These are phyloP conservation scores for Eulacestoma nigropectus DNA, from an alignment of 2,113 vertebrate genomes.

Conservation along the genomic window DNA sequence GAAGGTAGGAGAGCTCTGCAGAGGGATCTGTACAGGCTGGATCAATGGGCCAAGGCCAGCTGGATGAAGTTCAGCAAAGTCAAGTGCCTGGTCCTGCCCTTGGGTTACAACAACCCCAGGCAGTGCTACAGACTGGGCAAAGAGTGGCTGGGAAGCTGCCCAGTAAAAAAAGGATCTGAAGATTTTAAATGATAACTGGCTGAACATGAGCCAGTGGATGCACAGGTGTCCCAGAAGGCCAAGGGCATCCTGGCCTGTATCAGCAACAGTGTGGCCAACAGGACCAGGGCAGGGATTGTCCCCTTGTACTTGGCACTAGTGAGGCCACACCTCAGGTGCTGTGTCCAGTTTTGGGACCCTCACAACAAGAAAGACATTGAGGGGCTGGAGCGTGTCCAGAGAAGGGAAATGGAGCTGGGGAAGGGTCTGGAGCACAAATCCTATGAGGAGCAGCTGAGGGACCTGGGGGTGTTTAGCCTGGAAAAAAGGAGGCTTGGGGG, in stretches of 20 bases:
- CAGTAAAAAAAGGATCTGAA: neutral
- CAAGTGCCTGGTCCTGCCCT: neutral
- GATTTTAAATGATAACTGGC: neutral
- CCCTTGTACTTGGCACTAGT: neutral
- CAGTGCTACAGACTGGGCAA: neutral
- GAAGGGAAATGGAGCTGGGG: fast-evolving
- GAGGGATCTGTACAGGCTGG: neutral
- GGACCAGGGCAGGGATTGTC: neutral
- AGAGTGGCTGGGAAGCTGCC: neutral
- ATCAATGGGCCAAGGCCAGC: neutral
- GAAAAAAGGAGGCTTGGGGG: neutral
- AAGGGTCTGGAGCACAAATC: neutral
- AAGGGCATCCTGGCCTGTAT: neutral
- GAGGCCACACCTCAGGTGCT: neutral
- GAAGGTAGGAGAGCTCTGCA: neutral
- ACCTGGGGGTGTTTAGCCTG: neutral
- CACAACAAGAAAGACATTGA: neutral
- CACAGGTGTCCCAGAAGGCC: neutral
- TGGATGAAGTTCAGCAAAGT: neutral
- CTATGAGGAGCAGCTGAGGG: neutral
- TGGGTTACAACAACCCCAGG: neutral
- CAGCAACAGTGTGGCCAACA: neutral
- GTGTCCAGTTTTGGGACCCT: neutral
- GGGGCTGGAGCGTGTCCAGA: neutral
- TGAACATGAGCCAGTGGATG: neutral